phyloP scores from a whole-genome alignment of 2,888 invertebrate genomes.

The Heliconius sara region DNA sequence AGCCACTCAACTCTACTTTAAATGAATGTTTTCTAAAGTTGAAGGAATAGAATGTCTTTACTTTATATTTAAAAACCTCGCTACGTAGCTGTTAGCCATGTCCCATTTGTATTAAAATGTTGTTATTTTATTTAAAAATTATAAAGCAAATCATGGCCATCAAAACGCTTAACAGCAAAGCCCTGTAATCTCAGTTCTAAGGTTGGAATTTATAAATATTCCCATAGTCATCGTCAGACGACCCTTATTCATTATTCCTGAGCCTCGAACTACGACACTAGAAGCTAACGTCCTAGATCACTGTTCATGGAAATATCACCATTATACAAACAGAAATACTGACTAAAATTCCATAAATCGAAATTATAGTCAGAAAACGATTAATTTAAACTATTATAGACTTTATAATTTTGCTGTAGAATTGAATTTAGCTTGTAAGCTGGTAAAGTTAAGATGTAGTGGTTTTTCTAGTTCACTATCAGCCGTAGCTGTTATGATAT shows the following conservation, averaged over 20 bases:
- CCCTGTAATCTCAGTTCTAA: constrained; percentile 18
- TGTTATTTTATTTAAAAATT: not conserved
- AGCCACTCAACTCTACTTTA: too few relatives aligned
- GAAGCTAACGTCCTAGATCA: constrained; percentile 32
- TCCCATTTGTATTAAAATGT: not conserved
- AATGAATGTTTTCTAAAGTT: not conserved
- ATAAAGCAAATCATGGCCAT: not conserved
- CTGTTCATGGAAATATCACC: not conserved
- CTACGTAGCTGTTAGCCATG: not conserved
- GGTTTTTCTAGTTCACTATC: constrained; percentile 42
- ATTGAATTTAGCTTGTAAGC: not conserved
- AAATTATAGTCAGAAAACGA: not conserved
- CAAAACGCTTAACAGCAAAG: not conserved
- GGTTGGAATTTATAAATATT: constrained; percentile 33
- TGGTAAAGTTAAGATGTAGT: constrained; percentile 26
- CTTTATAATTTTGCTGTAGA: not conserved
- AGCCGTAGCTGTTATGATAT: constrained; percentile 30
- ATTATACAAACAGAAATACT: not conserved
- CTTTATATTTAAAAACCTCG: too few relatives aligned
- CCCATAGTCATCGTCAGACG: constrained; percentile 42
- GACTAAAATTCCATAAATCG: not conserved
- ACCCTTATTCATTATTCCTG: constrained; percentile 45
- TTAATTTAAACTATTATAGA: not conserved
- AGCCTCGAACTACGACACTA: constrained; percentile 38
- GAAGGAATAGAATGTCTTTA: not conserved